Evolutionary conservation across 2,797 vertebrate species (phyloP).

Genomic region (Natrix natrix): DNA sequence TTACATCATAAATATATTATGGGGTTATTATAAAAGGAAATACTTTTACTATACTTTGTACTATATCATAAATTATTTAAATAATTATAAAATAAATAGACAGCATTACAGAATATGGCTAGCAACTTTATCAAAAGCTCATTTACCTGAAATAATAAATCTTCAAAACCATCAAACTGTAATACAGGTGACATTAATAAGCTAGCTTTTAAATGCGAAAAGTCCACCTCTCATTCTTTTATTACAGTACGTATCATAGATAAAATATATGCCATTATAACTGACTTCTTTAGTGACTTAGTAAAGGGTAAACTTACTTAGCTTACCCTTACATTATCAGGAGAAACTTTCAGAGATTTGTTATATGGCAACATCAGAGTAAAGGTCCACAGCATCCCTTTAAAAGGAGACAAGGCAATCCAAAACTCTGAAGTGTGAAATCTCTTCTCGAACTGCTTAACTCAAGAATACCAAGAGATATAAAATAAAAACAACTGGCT

Average conservation of each 20-base stretch:
- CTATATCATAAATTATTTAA: neutral
- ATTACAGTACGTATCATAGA: slow-evolving; percentile 36
- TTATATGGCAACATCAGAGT: neutral
- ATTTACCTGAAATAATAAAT: neutral
- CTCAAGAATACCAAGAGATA: slow-evolving; percentile 27
- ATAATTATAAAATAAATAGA: slow-evolving; percentile 8
- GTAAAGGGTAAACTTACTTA: neutral
- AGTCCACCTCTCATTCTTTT: slow-evolving; percentile 7
- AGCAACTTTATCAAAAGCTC: neutral
- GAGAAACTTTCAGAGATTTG: slow-evolving; percentile 10
- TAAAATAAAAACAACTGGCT: slow-evolving; percentile 18
- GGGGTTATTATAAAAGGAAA: no score
- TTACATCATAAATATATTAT: neutral
- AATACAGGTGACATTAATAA: neutral
- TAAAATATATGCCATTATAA: neutral
- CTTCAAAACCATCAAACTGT: neutral
- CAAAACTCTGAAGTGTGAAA: rapidly evolving
- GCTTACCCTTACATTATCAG: slow-evolving; percentile 13
- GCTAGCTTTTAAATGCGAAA: neutral
- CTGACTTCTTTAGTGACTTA: neutral
- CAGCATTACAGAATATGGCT: neutral
- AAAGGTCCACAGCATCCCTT: neutral
- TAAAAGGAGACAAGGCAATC: slow-evolving; percentile 24
- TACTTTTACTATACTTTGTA: neutral
- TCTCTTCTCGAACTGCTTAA: neutral